Evolutionary conservation across 2,797 vertebrate genomes (phyloP).

Genomic region (Podarcis siculus): DNA sequence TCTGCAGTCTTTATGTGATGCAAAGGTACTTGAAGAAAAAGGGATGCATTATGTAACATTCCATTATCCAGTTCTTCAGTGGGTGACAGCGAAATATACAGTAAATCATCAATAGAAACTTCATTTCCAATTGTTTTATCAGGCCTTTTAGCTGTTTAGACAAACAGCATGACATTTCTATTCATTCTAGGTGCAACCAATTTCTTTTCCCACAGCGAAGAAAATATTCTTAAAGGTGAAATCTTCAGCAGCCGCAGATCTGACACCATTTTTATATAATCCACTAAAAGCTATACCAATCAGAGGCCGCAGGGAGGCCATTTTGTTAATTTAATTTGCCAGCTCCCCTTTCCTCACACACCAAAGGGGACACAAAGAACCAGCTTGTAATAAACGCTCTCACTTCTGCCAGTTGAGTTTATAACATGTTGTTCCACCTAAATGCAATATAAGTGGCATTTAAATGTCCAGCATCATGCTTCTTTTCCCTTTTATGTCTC

Average conservation of each 20-base stretch:
- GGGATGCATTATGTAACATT: constrained; percentile 46
- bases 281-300: constrained; percentile 39
- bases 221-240: constrained; percentile 61
- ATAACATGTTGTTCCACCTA: constrained; percentile 48
- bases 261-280: constrained; percentile 50
- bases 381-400: constrained; percentile 43
- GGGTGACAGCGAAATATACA: constrained; percentile 60
- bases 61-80: constrained; percentile 53
- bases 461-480: constrained; percentile 20
- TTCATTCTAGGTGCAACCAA: constrained; percentile 54
- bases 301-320: constrained; percentile 27
- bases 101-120: constrained; percentile 52
- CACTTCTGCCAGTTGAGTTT: constrained; percentile 39
- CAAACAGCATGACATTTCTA: constrained; percentile 56
- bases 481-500: constrained; percentile 27
- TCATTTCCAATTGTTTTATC: constrained; percentile 57
- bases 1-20: constrained; percentile 50
- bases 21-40: constrained; percentile 21
- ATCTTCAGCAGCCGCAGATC: constrained; percentile 44
- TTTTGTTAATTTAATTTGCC: constrained; percentile 56
- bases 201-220: constrained; percentile 55
- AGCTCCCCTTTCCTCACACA: constrained; percentile 11
- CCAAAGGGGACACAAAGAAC: constrained; percentile 10
- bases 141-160: constrained; percentile 54
- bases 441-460: constrained; percentile 32